Conservation (phyloP, 2,113 vertebrate genomes). For the Phoxinus phoxinus region DNA sequence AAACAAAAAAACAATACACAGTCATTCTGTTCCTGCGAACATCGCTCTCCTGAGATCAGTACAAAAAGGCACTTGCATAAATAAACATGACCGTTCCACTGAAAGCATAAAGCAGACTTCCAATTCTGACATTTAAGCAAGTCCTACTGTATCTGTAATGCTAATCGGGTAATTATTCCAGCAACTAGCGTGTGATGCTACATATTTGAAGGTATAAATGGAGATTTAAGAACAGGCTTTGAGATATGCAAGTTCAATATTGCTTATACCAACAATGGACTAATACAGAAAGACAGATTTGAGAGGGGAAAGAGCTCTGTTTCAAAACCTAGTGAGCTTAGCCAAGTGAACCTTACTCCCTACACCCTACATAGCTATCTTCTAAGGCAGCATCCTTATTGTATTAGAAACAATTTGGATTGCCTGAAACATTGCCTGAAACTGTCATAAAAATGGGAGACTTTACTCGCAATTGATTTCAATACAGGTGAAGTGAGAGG, state of each 20-base stretch:
- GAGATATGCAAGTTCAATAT: neutral
- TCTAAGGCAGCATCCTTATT: neutral
- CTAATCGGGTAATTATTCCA: neutral
- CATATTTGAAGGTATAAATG: neutral
- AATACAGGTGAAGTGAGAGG: neutral
- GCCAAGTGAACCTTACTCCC: too few species aligned
- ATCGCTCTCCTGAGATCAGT: constrained; percentile 14
- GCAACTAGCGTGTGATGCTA: neutral
- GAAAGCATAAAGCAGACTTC: neutral
- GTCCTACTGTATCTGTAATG: neutral
- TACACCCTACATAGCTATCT: neutral
- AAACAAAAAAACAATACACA: neutral
- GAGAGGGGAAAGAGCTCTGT: constrained; percentile 3
- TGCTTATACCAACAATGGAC: neutral
- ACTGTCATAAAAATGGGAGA: neutral
- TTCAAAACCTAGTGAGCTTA: neutral
- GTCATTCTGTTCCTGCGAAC: neutral
- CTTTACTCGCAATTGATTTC: neutral
- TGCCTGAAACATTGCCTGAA: neutral
- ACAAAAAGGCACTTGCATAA: constrained; percentile 55
- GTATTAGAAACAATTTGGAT: neutral
- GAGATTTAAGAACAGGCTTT: constrained; percentile 4
- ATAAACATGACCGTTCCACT: neutral
- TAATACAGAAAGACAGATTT: neutral
- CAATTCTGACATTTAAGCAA: neutral